A percentile compares a stretch with the other conserved stretches of the same genome.
phyloP scores from a whole-genome alignment of 2,888 invertebrate species.

The Mythimna impura region DNA sequence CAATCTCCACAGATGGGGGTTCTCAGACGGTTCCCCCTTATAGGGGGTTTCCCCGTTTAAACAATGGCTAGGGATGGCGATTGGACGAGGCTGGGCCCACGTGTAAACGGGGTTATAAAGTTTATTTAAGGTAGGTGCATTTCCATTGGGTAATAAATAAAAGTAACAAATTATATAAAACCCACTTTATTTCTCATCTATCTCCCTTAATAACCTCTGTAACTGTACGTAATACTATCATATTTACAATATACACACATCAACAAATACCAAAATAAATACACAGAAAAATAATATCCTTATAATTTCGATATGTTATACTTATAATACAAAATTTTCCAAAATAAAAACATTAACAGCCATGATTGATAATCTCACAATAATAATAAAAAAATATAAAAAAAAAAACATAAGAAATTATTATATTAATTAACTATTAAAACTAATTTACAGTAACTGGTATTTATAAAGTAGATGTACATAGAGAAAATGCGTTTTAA shows the following conservation, averaged over 20 bases:
- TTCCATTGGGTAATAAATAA: constrained; percentile 19
- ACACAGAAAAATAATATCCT: constrained; percentile 65
- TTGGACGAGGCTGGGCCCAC: too few relatives aligned
- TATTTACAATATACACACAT: constrained; percentile 74
- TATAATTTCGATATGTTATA: constrained; percentile 63
- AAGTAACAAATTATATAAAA: constrained; percentile 54
- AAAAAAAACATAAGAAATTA: constrained; percentile 23
- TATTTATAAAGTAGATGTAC: constrained; percentile 33
- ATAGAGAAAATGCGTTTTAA: constrained; percentile 32
- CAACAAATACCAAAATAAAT: constrained; percentile 61
- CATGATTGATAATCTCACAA: constrained; percentile 75
- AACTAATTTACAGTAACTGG: constrained; percentile 59
- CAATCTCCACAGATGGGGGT: too few relatives aligned
- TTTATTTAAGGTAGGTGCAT: too few relatives aligned
- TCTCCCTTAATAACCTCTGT: constrained; percentile 57
- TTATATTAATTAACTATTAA: constrained; percentile 37
- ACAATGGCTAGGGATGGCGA: too few relatives aligned
- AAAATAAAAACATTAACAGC: constrained; percentile 71
- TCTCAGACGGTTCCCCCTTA: too few relatives aligned
- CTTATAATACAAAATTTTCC: constrained; percentile 55
- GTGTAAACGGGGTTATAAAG: too few relatives aligned
- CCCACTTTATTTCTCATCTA: constrained; percentile 65
- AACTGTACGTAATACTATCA: constrained; percentile 58
- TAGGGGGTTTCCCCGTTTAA: too few relatives aligned
- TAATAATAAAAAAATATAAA: constrained; percentile 39